These are phyloP conservation scores for Gobius niger DNA, from an alignment of 2,113 vertebrate genomes.

Conservation along the genomic window DNA sequence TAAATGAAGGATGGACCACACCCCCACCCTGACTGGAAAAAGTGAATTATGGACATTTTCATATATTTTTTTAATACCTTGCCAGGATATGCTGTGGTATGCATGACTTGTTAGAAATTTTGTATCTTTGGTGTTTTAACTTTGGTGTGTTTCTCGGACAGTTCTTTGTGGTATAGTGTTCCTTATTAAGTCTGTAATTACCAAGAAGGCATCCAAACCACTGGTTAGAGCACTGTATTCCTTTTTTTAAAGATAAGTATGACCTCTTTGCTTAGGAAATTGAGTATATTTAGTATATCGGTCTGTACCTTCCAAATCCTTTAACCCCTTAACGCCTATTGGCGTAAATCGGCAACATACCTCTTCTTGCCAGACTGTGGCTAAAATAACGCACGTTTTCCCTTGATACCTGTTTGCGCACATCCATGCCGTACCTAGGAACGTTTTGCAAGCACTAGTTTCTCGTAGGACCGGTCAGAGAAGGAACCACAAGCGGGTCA, in stretches of 20 bases:
- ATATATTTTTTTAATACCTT: neutral
- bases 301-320: neutral
- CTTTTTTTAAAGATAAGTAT: neutral
- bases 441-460: too few species aligned
- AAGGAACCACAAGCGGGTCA: too few species aligned
- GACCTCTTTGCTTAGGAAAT: neutral
- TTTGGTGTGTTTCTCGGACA: neutral
- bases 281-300: neutral
- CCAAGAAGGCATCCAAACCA: too few species aligned
- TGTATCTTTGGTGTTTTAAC: neutral
- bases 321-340: too few species aligned
- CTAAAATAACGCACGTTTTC: too few species aligned
- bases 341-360: too few species aligned
- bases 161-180: neutral
- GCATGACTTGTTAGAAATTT: neutral
- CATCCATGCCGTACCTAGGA: too few species aligned
- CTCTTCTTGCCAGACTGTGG: too few species aligned
- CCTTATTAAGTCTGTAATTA: too few species aligned
- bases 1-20: slow-evolving; percentile 38
- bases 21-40: slow-evolving; percentile 30
- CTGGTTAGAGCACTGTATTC: too few species aligned
- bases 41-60: neutral
- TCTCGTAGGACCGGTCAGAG: too few species aligned
- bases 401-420: too few species aligned
- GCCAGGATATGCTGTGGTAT: neutral